Evolutionary conservation across 2,113 vertebrate species (phyloP), one percentile per base, ranked within the genome.

Genomic region (Eurystomus gularis): DNA sequence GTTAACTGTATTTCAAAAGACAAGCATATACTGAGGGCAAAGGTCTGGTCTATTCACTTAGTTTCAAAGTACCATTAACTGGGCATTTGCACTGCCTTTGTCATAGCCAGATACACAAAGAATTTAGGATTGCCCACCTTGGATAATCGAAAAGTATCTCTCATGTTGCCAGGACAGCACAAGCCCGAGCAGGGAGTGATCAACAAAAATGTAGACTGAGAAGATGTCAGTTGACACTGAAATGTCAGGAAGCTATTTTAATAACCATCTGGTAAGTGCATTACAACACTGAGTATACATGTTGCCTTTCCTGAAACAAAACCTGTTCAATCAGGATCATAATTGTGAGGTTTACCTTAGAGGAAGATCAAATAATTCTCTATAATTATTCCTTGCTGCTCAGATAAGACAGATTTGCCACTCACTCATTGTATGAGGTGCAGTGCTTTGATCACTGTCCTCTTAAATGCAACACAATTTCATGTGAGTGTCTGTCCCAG

Each of bases 371-470:
- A 72, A 94, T 58, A 65, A 88, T 92, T 90, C 82, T 86, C 76
- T 24, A 0, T 13, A 65, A 76, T 86, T 48, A 60, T 60, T 82
- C 48, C 65, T 88, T 24, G 57, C 61, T 86, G 72, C 73, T 81
- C 83, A 84, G 88, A 81, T 75, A 57, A 94, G 86, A 89, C 65
- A 65, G 76, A 92, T 91, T 61, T 29, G 2, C 31, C 90, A 94
- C 81, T 92, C 88, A 93, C 15, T 71, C 23, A 8, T 6, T 28
- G 73, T 29, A 76, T 15, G 77, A 92, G 90, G 86, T 57, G 83
- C 88, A 51, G 57, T 13, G 77, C 88, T 97, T 96, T 97, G 95
- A 96, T 95, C 95, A 90, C 61, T 65, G 61, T 10, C 83, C 29
- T 77, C 85, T 66, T 69, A 92, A 93, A 85, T 0, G 6, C 69